Percentiles rank a stretch among this genome's conserved stretches.
These are phyloP conservation scores for Alcis repandata DNA, from an alignment of 2,888 invertebrate species.

Conservation along the genomic window DNA sequence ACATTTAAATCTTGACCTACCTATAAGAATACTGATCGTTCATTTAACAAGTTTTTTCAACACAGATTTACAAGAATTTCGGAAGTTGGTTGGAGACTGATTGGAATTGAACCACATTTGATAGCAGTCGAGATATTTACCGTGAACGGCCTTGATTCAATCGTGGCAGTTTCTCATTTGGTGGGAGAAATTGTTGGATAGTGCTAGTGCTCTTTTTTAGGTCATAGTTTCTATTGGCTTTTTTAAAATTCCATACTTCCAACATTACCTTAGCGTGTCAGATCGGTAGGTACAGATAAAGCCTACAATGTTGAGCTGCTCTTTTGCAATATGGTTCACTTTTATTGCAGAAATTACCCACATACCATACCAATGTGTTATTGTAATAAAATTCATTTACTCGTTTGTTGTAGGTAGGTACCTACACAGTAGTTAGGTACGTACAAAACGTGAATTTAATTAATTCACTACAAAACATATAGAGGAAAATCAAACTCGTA, in stretches of 20 bases:
- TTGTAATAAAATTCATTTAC: neutral
- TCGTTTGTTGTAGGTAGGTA: neutral
- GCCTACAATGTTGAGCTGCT: no score
- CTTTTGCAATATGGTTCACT: neutral
- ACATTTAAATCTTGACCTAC: neutral
- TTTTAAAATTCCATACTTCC: no score
- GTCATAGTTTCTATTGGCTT: no score
- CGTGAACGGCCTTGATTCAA: no score
- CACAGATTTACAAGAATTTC: neutral
- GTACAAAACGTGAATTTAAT: neutral
- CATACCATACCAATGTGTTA: slow-evolving; percentile 15
- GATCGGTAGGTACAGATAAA: neutral
- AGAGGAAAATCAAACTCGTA: neutral
- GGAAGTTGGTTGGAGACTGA: no score
- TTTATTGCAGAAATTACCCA: slow-evolving; percentile 1
- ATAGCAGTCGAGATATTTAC: no score
- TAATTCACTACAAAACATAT: slow-evolving; percentile 5
- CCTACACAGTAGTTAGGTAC: neutral
- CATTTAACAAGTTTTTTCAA: neutral
- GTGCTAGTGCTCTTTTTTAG: no score
- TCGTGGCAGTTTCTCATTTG: no score
- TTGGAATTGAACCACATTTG: no score
- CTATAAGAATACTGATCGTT: neutral
- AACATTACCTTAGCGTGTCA: neutral
- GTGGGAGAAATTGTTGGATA: no score